Percentiles rank a stretch among this genome's conserved stretches.
Evolutionary conservation across 1,140 invertebrate genomes (phyloP).

Genomic region (Drosophila lacertosa): DNA sequence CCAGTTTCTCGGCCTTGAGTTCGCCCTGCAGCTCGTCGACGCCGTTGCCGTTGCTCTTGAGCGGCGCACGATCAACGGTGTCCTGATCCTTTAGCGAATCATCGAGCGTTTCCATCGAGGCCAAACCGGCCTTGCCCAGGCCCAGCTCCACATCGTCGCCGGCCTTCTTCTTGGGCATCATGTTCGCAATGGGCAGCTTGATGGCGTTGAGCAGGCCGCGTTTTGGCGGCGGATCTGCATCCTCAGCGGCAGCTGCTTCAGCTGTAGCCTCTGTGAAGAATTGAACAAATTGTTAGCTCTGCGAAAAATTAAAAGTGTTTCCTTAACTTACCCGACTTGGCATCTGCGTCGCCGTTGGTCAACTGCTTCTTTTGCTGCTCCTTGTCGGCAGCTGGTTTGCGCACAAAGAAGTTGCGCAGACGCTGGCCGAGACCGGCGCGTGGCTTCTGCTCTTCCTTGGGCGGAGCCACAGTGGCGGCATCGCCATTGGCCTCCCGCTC

Average conservation of each 20-base stretch:
- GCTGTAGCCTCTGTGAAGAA: constrained; percentile 73
- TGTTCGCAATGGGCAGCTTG: constrained; percentile 87
- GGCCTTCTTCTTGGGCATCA: constrained; percentile 86
- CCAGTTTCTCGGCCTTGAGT: constrained; percentile 81
- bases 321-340: constrained; percentile 73
- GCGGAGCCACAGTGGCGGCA: constrained; percentile 18
- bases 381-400: constrained; percentile 73
- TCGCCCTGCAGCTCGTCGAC: constrained; percentile 87
- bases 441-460: constrained; percentile 76
- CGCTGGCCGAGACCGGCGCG: constrained; percentile 69
- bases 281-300: not conserved
- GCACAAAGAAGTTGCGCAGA: constrained; percentile 76
- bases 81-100: constrained; percentile 85
- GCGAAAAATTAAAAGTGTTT: too few species aligned
- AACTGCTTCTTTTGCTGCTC: constrained; percentile 67
- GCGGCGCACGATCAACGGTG: constrained; percentile 81
- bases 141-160: constrained; percentile 85
- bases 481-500: constrained; percentile 64
- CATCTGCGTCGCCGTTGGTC: constrained; percentile 70
- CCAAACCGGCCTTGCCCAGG: constrained; percentile 87
- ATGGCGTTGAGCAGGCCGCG: constrained; percentile 87
- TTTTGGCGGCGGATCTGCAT: constrained; percentile 60
- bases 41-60: constrained; percentile 85
- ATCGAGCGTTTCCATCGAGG: constrained; percentile 90
- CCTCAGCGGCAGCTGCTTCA: constrained; percentile 84